phyloP scores from a whole-genome alignment of 1,140 invertebrate species.

The Berghia stephanieae region DNA sequence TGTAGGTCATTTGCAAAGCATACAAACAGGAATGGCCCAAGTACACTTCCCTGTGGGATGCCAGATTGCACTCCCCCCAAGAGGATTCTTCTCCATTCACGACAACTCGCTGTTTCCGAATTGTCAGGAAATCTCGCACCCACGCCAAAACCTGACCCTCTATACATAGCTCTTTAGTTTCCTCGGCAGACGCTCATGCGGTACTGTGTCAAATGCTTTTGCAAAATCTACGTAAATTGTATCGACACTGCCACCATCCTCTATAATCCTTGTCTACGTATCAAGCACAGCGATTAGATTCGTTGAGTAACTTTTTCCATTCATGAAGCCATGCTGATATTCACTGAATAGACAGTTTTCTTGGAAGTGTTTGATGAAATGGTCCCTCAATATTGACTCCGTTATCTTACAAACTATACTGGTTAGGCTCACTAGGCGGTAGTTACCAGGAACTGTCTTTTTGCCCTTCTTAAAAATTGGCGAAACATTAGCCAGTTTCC shows the following conservation, averaged over 20 bases:
- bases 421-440: background rate
- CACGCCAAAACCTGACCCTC: background rate
- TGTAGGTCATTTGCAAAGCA: too few species aligned
- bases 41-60: too few species aligned
- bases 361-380: background rate
- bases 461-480: conserved; percentile 7
- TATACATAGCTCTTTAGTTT: background rate
- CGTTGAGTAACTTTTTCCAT: background rate
- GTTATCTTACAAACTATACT: background rate
- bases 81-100: background rate
- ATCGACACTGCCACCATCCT: background rate
- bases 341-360: background rate
- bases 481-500: background rate
- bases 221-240: conserved; percentile 4
- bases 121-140: background rate
- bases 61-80: too few species aligned
- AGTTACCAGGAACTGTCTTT: background rate
- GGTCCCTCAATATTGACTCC: background rate
- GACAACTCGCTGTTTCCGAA: too few species aligned
- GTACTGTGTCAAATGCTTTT: background rate
- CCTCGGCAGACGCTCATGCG: background rate
- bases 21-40: too few species aligned
- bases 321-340: background rate
- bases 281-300: background rate
- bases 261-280: background rate